Evolutionary conservation across 2,113 vertebrate species (phyloP), one percentile per base, ranked within the genome.

Genomic region (Protobothrops flavoviridis): DNA sequence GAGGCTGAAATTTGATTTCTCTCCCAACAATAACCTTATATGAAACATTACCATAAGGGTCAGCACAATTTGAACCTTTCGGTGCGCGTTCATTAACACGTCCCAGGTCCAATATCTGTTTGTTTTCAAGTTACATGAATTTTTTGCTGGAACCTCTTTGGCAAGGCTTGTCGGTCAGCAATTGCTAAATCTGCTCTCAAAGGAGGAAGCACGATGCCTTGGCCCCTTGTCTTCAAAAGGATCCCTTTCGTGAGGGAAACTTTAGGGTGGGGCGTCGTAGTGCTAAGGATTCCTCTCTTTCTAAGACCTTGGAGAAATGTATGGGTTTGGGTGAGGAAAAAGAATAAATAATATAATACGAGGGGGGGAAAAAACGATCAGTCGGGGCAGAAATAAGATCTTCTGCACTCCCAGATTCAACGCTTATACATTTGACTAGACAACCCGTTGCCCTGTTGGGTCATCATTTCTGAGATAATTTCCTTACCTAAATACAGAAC

Each of bases 1-100:
- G 92, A 89, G 94, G 96, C 95, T 98, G 97, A 97, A 98, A 98
- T 98, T 97, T 98, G 97, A 98, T 98, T 98, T 98, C 96, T 96
- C 95, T 98, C 97, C 97, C 97, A 96, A 96, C 93, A 97, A 97
- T 97, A 98, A 98, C 97, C 96, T 97, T 97, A 97, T 96, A 98
- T 97, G 97, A 97, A 98, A 98, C 97, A 97, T 97, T 97, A 97
- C 96, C 95, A 95, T 96, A 96, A 95, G 95, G 97, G 98, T 98
- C 97, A 98, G 95, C 95, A 94, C 95, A 96, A 89, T 69, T 95
- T 97, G 97, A 97, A 97, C 97, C 97, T 96, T 96, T 95, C 95
- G 94, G 95, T 95, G 97, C 96, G 97, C 97, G 97, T 97, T 97
- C 90, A 89, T 98, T 98, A 98, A 97, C 96, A 97, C 97, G 96